Base-by-base conservation (phyloP, 2,888 invertebrate genomes). In the Ptilodon capucinus region DNA sequence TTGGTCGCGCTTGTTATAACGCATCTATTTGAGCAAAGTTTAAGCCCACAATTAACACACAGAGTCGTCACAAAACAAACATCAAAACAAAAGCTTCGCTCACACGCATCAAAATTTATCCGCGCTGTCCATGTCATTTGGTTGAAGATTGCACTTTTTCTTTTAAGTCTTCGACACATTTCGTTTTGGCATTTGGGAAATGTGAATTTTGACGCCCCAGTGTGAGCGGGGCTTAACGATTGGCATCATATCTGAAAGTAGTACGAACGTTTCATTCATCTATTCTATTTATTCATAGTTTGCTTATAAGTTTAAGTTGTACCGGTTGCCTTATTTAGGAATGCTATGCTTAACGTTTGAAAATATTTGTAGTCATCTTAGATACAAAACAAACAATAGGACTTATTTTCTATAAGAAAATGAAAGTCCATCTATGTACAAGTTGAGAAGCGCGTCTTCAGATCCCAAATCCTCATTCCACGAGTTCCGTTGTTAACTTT, bases 401-500 rank as follows among this genome's bases (percentile, higher is more conserved):
- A 18, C 11, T 23, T 9, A 8, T 40, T 40, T 25, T 16, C 8
- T 7, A 14, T 25, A 40, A 11, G 14, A 14, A 40, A 25, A 25
- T n/a, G 40, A 40, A 40, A 40, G 40, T 25, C 25, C 9, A 16
- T 16, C 16, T 9, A 40, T 8, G 21, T 40, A 23, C 40, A 40
- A 40, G 14, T 40, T 25, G 14, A 40, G 40, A 23, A 16, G 40
- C 9, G 40, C 13, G 14, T 25, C 40, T 40, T 40, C 51, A 47
- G 51, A 57, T 46, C 52, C 51, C 40, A 54, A 52, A 59, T 41
- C 49, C 51, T 43, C 54, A 60, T 57, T 62, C 74, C 70, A 66
- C 74, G 57, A 70, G 74, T 74, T 75, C 71, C 70, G 68, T 75
- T 75, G 77, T 80, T 81, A 81, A 83, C 89, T 90, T 89, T 90